Percentiles rank a stretch among this genome's conserved stretches.
These are phyloP conservation scores for Nysson spinosus DNA, from an alignment of 2,888 invertebrate species.

Conservation along the genomic window DNA sequence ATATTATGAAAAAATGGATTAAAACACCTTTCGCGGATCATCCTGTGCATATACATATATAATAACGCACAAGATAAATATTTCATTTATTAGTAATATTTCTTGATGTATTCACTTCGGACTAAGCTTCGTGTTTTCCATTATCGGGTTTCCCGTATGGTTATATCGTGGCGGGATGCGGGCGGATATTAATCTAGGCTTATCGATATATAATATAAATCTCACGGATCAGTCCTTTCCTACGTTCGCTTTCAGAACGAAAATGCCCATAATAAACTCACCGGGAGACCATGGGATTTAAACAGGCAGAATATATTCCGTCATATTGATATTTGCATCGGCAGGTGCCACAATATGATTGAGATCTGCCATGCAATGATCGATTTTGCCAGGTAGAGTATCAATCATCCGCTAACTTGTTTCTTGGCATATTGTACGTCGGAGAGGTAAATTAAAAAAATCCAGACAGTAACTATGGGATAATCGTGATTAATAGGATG, in stretches of 20 bases:
- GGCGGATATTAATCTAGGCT: neutral
- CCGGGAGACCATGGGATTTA: slow-evolving; percentile 83
- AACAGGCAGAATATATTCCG: slow-evolving; percentile 90
- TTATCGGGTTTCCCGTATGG: neutral
- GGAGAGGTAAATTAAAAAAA: neutral
- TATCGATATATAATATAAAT: slow-evolving; percentile 11
- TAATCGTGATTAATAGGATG: slow-evolving; percentile 77
- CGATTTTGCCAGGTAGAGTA: slow-evolving; percentile 88
- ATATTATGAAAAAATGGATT: no score
- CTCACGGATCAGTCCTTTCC: slow-evolving; percentile 12
- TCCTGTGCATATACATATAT: no score
- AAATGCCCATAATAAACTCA: slow-evolving; percentile 80
- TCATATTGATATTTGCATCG: slow-evolving; percentile 91
- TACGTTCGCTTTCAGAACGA: slow-evolving; percentile 78
- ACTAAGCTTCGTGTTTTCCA: neutral
- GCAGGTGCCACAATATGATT: slow-evolving; percentile 90
- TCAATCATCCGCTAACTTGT: no score
- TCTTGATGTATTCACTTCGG: no score
- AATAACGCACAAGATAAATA: neutral
- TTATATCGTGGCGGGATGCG: neutral
- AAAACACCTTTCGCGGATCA: no score
- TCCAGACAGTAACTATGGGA: no score
- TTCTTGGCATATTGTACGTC: no score
- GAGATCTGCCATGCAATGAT: slow-evolving; percentile 94
- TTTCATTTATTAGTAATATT: neutral